Percentiles rank a stretch among this genome's conserved stretches.
These are phyloP conservation scores for Drosophila trichaetosa DNA, from an alignment of 2,888 invertebrate genomes.

Conservation along the genomic window DNA sequence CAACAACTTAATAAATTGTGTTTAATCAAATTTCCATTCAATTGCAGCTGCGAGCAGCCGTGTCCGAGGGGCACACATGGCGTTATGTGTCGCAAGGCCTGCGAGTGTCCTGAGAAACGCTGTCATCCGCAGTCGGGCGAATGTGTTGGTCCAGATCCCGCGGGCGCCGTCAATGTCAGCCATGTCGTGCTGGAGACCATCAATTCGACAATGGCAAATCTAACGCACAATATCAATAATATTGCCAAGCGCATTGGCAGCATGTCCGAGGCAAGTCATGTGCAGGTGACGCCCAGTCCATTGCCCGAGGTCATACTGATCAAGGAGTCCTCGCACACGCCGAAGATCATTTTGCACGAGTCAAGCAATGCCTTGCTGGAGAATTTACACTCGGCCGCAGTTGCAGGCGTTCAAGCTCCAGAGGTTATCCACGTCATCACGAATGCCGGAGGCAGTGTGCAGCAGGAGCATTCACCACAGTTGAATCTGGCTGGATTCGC, in stretches of 20 bases:
- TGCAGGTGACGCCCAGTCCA: slow-evolving; percentile 59
- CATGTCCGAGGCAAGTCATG: slow-evolving; percentile 47
- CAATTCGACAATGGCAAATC: slow-evolving; percentile 83
- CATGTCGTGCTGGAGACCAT: slow-evolving; percentile 83
- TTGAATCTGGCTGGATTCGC: slow-evolving; percentile 70
- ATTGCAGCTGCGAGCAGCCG: slow-evolving; percentile 81
- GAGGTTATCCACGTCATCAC: slow-evolving; percentile 85
- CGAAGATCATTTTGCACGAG: slow-evolving; percentile 83
- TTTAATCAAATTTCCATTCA: neutral
- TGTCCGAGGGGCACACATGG: slow-evolving; percentile 83
- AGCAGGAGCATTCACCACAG: slow-evolving; percentile 54
- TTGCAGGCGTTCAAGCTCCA: slow-evolving; percentile 66
- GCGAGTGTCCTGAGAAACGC: slow-evolving; percentile 77
- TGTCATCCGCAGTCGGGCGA: slow-evolving; percentile 79
- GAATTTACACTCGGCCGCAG: slow-evolving; percentile 66
- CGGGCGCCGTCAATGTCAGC: slow-evolving; percentile 71
- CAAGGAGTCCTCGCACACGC: slow-evolving; percentile 77
- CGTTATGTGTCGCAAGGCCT: slow-evolving; percentile 82
- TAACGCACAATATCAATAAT: slow-evolving; percentile 82
- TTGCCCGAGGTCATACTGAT: slow-evolving; percentile 83
- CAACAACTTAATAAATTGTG: neutral
- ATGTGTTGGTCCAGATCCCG: slow-evolving; percentile 56
- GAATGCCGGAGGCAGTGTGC: slow-evolving; percentile 50
- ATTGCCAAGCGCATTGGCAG: slow-evolving; percentile 80
- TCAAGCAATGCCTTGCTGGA: slow-evolving; percentile 73